Percentiles rank a stretch among this genome's conserved stretches.
These are phyloP conservation scores for Xestia c-nigrum DNA, from an alignment of 2,888 invertebrate genomes.

Conservation along the genomic window DNA sequence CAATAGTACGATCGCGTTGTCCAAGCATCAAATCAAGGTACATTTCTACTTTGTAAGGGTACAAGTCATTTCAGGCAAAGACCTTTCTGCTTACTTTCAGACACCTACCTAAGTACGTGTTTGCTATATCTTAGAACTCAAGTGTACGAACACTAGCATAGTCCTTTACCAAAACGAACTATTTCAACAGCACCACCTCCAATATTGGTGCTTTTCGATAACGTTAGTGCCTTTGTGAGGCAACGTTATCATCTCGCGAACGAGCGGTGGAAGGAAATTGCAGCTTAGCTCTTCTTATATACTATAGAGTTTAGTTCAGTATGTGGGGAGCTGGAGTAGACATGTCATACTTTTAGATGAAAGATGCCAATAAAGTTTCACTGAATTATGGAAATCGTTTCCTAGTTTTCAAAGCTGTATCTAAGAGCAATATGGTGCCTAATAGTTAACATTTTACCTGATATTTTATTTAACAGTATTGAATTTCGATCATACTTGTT, in stretches of 20 bases:
- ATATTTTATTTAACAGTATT: not conserved
- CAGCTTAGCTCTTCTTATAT: slow-evolving; percentile 20
- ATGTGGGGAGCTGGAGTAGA: not conserved
- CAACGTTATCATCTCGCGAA: slow-evolving; percentile 24
- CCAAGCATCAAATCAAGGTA: not conserved
- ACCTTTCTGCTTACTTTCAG: not conserved
- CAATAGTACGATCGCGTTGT: not conserved
- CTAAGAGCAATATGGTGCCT: not conserved
- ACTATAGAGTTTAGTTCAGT: slow-evolving; percentile 11
- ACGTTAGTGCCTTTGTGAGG: slow-evolving; percentile 13
- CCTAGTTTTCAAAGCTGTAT: not conserved
- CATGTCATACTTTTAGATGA: slow-evolving; percentile 17
- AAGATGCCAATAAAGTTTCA: not conserved
- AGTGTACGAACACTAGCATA: not conserved
- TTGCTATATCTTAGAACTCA: not conserved
- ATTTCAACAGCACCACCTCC: not conserved
- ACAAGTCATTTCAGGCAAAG: no score
- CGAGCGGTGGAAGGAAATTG: slow-evolving; percentile 26
- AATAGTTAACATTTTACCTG: not conserved
- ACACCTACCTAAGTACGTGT: not conserved
- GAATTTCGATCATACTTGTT: no score
- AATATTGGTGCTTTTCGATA: slow-evolving; percentile 7
- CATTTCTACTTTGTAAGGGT: not conserved
- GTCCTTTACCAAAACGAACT: not conserved
- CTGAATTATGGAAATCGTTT: not conserved